These are phyloP conservation scores for Papilio glaucus DNA, from an alignment of 1,140 invertebrate species.

Conservation along the genomic window DNA sequence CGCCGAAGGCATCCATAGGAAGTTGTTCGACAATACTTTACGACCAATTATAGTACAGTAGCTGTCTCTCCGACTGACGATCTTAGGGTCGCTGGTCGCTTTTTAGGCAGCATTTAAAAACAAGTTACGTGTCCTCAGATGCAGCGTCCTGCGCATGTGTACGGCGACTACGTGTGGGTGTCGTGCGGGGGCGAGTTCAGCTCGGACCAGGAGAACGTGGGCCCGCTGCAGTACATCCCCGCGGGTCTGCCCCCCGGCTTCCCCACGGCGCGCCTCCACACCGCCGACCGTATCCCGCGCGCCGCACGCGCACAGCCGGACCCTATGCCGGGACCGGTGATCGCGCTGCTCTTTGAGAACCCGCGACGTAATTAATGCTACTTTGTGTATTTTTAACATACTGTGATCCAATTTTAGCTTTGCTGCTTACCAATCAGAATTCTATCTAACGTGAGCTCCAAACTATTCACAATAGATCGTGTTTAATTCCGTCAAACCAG, in stretches of 20 bases:
- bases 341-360: conserved; percentile 93
- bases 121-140: conserved; percentile 45
- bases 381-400: too few species aligned
- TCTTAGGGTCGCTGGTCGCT: neutral
- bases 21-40: too few species aligned
- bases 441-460: too few species aligned
- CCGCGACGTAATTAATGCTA: conserved; percentile 87
- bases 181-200: conserved; percentile 95
- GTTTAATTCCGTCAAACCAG: too few species aligned
- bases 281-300: conserved; percentile 86
- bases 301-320: conserved; percentile 89
- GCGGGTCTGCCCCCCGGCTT: conserved; percentile 89
- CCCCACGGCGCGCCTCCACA: conserved; percentile 85
- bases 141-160: conserved; percentile 54
- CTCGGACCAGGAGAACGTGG: conserved; percentile 94
- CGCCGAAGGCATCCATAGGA: too few species aligned
- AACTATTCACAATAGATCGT: too few species aligned
- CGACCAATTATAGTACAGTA: neutral
- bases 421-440: too few species aligned
- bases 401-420: neutral
- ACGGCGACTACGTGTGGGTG: conserved; percentile 90
- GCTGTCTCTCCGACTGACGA: neutral
- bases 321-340: conserved; percentile 92
- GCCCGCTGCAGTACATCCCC: conserved; percentile 91
- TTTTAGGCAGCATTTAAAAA: neutral